Evolutionary conservation across 2,113 vertebrate species (phyloP), one percentile per base, ranked within the genome.

Genomic region (Vicugna pacos): DNA sequence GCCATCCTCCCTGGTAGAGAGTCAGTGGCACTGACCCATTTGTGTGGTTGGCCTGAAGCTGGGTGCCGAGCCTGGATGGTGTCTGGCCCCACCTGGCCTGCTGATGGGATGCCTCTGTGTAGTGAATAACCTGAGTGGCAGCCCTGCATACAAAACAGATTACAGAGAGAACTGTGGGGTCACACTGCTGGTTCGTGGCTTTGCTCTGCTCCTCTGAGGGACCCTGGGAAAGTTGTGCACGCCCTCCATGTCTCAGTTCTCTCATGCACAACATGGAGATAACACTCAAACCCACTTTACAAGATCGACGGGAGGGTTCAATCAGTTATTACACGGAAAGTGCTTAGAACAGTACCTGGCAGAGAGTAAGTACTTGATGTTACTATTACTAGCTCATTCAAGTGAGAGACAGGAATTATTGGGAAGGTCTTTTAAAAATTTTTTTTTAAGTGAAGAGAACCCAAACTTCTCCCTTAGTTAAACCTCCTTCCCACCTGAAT

Each of bases 341-440:
- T 86, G 28, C 46, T 95, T 82, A 80, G 38, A 92, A 92, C 8
- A 86, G 89, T 30, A 48, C 15, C 38, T 77, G 83, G 54, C 48
- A 92, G 70, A 93, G 38, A 32, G 3, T 50, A 35, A 82, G 42
- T 26, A 12, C 11, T 70, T 22, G 3, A 32, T 22, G 38, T 82
- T 67, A 83, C 26, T 38, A 28, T 26, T 32, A 67, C 69, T 79
- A 46, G 81, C 30, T 86, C 67, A 67, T 30, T 19, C 24, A 85
- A 56, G 52, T 38, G 91, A 70, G 24, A 90, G 12, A 69, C 11
- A 3, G 54, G 58, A 54, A 38, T 89, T 32, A 60, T 2, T 85
- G 30, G 56, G 38, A 75, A 92, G 7, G 30, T 32, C 2, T 91
- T 79, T 54, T 14, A 42, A 42, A 42, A 42, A 42, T 79, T 4